Conservation (phyloP, 2,797 vertebrate species). For the Onychomys leucogaster region DNA sequence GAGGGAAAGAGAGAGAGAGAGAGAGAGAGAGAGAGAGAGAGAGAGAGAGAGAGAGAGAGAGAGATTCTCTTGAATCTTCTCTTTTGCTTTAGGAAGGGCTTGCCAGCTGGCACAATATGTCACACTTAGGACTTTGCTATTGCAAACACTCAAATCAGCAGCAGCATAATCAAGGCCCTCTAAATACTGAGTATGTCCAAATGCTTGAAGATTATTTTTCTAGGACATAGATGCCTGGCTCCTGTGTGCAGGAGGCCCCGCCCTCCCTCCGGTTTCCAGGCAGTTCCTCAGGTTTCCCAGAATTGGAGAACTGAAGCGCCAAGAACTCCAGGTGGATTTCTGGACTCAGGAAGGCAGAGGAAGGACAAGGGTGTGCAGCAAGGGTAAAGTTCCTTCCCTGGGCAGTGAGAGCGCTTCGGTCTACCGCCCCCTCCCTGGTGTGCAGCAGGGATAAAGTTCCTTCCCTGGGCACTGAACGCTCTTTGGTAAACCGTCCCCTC, state of each 20-base stretch:
- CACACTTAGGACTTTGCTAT: not conserved
- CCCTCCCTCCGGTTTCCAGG: slow-evolving; percentile 21
- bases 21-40: rapidly evolving
- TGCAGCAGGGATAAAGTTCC: not conserved
- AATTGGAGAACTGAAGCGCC: slow-evolving; percentile 61
- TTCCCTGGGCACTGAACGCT: not conserved
- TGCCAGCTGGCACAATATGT: not conserved
- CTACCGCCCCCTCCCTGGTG: not conserved
- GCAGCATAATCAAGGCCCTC: not conserved
- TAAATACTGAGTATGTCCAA: not conserved
- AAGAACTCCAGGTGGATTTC: slow-evolving; percentile 56
- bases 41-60: not conserved
- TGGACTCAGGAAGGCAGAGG: not conserved
- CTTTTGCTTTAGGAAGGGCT: not conserved
- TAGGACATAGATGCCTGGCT: not conserved
- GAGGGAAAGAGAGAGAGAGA: not conserved
- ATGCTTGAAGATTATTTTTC: slow-evolving; percentile 64
- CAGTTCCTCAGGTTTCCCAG: slow-evolving; percentile 64
- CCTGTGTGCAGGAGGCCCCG: not conserved
- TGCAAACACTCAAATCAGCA: slow-evolving; percentile 27
- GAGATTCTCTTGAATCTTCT: not conserved
- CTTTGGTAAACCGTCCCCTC: not conserved
- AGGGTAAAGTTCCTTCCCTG: not conserved
- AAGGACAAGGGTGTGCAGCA: not conserved
- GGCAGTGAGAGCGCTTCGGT: not conserved